phyloP scores from a whole-genome alignment of 1,140 invertebrate genomes.

The Musca vetustissima region DNA sequence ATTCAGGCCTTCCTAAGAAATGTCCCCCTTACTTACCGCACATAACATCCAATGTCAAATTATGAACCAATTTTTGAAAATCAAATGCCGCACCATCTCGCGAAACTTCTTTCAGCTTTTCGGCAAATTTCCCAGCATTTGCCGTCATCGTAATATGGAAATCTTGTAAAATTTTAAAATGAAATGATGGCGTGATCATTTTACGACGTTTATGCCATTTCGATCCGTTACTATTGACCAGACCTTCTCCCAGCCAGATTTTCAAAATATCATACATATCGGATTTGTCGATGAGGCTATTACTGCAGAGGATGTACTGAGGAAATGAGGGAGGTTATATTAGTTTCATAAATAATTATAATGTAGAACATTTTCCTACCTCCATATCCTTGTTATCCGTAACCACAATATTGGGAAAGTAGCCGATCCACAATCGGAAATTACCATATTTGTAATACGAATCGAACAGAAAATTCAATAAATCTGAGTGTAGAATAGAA shows the following conservation, averaged over 20 bases:
- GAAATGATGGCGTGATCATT: conserved; percentile 74
- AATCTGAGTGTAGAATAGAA: no score
- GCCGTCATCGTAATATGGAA: conserved; percentile 71
- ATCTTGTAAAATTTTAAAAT: conserved; percentile 75
- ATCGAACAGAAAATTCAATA: conserved; percentile 37
- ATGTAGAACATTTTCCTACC: conserved; percentile 27
- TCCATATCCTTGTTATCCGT: conserved; percentile 43
- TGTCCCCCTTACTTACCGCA: conserved; percentile 30
- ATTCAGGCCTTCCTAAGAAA: neutral
- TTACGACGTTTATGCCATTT: conserved; percentile 30
- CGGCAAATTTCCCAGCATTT: conserved; percentile 63
- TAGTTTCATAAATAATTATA: neutral
- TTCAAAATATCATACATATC: conserved; percentile 44
- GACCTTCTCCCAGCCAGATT: conserved; percentile 49
- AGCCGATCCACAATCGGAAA: conserved; percentile 42
- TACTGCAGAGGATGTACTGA: conserved; percentile 24
- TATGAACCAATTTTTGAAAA: conserved; percentile 40
- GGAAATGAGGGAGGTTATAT: neutral
- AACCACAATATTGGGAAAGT: conserved; percentile 38
- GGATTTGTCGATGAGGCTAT: conserved; percentile 14
- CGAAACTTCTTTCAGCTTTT: conserved; percentile 38
- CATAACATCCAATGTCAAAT: conserved; percentile 47
- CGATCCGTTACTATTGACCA: conserved; percentile 37
- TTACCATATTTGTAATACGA: conserved; percentile 44
- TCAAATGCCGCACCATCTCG: conserved; percentile 27